phyloP scores from a whole-genome alignment of 2,113 vertebrate species.

The Oncorhynchus mykiss region DNA sequence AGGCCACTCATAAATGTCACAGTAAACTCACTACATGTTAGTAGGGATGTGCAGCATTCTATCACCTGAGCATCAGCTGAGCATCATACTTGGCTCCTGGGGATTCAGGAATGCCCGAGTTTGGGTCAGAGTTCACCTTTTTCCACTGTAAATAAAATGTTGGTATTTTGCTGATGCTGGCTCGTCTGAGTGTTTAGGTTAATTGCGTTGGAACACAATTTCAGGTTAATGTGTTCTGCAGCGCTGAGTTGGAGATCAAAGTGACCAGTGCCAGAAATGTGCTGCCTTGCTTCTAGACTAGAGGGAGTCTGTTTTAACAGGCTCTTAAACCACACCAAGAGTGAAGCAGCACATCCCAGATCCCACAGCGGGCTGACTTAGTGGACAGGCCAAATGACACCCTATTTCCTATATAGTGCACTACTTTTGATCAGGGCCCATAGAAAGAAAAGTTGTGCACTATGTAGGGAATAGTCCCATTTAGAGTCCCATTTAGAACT shows the following conservation, averaged over 20 bases:
- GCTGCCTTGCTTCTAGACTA: not conserved
- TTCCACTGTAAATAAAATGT: conserved; percentile 66
- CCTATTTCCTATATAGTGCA: too few relatives aligned
- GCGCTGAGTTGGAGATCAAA: not conserved
- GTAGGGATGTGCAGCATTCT: conserved; percentile 36
- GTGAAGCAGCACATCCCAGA: not conserved
- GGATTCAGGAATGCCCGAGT: conserved; percentile 42
- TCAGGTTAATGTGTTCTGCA: not conserved
- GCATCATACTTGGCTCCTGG: conserved; percentile 41
- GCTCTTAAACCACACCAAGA: not conserved
- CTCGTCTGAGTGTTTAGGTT: conserved; percentile 45
- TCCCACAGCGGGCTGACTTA: not conserved
- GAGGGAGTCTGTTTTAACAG: not conserved
- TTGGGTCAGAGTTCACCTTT: conserved; percentile 60
- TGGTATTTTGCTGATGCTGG: conserved; percentile 60
- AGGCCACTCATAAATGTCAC: not conserved
- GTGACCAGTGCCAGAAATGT: conserved; percentile 1
- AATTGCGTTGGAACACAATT: conserved; percentile 56
- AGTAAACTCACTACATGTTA: not conserved
- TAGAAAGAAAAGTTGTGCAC: too few relatives aligned
- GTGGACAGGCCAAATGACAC: too few relatives aligned
- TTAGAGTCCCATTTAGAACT: too few relatives aligned
- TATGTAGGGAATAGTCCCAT: too few relatives aligned
- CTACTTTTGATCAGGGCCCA: too few relatives aligned
- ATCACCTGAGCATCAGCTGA: conserved; percentile 9